These are phyloP conservation scores for Panzeria rudis DNA, from an alignment of 2,888 invertebrate genomes.

Conservation along the genomic window DNA sequence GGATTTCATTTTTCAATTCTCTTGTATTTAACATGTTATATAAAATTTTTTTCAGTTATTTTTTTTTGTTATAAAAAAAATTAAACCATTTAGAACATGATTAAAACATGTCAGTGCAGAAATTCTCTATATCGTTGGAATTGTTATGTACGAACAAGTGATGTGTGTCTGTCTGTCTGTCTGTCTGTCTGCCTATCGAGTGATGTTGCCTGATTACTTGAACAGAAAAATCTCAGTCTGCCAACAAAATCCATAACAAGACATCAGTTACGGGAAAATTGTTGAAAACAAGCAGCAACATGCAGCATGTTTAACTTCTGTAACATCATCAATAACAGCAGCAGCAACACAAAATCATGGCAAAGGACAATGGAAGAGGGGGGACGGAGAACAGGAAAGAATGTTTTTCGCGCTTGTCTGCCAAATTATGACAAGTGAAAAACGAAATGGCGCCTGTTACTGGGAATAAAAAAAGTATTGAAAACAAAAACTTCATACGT, in stretches of 20 bases:
- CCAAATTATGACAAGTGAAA: conserved; percentile 74
- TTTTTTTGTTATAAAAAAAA: not conserved
- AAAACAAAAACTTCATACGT: conserved; percentile 3
- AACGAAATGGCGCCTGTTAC: conserved; percentile 69
- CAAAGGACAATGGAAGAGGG: not conserved
- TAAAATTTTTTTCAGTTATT: not conserved
- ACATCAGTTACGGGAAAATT: conserved; percentile 63
- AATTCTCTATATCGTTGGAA: conserved; percentile 47
- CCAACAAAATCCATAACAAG: conserved; percentile 66
- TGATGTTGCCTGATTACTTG: conserved; percentile 63
- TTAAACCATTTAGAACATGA: conserved; percentile 52
- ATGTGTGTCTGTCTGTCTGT: conserved; percentile 25
- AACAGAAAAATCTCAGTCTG: conserved; percentile 67
- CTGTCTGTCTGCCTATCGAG: conserved; percentile 31
- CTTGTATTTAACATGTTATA: not conserved
- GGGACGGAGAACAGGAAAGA: conserved; percentile 30
- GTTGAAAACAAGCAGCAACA: conserved; percentile 52
- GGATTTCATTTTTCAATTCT: not conserved
- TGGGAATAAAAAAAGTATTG: conserved; percentile 20
- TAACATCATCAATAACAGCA: conserved; percentile 56
- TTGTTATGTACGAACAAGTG: conserved; percentile 47
- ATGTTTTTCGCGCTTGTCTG: conserved; percentile 73
- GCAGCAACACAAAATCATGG: conserved; percentile 26
- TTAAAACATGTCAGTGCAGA: conserved; percentile 62
- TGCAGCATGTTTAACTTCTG: conserved; percentile 57